phyloP scores from a whole-genome alignment of 53 echinoderm and acorn worm genomes.

The Echinometra lucunter region DNA sequence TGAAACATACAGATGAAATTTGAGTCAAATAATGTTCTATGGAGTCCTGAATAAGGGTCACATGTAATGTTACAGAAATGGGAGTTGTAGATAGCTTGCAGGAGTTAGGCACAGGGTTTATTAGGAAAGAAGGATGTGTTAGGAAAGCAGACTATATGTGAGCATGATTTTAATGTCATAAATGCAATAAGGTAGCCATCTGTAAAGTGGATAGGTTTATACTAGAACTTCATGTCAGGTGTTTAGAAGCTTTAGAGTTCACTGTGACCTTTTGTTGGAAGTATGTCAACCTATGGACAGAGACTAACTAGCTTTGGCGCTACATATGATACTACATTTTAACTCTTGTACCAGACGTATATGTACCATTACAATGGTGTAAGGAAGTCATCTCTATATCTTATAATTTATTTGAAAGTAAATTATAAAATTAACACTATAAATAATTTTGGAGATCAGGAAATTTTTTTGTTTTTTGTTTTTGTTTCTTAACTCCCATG shows the following conservation, averaged over 20 bases:
- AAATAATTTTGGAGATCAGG: neutral
- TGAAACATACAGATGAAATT: too few species aligned
- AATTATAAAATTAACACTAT: too few species aligned
- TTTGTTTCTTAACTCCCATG: neutral
- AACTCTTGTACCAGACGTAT: neutral
- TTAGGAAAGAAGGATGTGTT: too few species aligned
- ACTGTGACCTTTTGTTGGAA: neutral
- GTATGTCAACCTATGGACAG: neutral
- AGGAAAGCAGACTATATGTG: slow-evolving; percentile 3
- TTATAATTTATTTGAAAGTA: too few species aligned
- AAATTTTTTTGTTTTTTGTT: neutral
- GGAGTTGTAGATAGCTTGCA: neutral
- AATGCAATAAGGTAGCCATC: slow-evolving; percentile 18
- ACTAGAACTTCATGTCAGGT: neutral
- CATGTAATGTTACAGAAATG: neutral
- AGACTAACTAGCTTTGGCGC: neutral
- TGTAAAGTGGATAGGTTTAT: slow-evolving; percentile 19
- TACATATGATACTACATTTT: neutral
- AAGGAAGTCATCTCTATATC: too few species aligned
- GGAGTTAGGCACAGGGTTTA: too few species aligned
- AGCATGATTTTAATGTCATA: slow-evolving; percentile 18
- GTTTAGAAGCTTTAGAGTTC: neutral
- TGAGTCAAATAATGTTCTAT: too few species aligned
- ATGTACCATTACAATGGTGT: too few species aligned
- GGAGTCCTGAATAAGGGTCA: too few species aligned